Conservation (phyloP, 2,113 vertebrate species). For the Stictonetta naevosa region DNA sequence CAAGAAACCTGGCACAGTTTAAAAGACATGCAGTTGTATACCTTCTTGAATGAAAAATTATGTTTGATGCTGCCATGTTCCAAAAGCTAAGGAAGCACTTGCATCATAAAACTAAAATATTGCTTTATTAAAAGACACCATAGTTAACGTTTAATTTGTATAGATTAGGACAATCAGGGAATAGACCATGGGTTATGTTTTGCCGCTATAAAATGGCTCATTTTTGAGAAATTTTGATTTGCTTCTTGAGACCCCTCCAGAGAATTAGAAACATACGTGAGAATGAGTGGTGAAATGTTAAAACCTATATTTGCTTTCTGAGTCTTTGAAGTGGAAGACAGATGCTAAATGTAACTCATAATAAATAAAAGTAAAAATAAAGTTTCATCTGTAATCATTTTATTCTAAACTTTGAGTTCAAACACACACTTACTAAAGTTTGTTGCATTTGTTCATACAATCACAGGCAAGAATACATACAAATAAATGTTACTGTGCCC, state of each 20-base stretch:
- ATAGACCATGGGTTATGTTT: constrained; percentile 57
- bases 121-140: constrained; percentile 51
- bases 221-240: constrained; percentile 70
- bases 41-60: constrained; percentile 45
- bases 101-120: constrained; percentile 48
- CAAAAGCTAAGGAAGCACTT: constrained; percentile 10
- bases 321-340: constrained; percentile 65
- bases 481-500: constrained; percentile 67
- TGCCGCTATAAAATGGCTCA: constrained; percentile 63
- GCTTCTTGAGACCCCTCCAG: constrained; percentile 39
- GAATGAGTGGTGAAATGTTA: constrained; percentile 64
- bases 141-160: constrained; percentile 68
- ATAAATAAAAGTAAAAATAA: constrained; percentile 65
- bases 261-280: constrained; percentile 74
- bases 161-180: constrained; percentile 29
- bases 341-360: constrained; percentile 37
- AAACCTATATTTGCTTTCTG: constrained; percentile 58
- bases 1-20: not conserved
- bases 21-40: not conserved
- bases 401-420: constrained; percentile 54
- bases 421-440: constrained; percentile 45
- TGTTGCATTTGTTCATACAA: constrained; percentile 7
- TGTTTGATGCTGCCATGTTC: constrained; percentile 38
- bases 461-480: constrained; percentile 41
- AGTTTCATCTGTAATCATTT: constrained; percentile 43